Base-by-base conservation (phyloP, 2,888 invertebrate genomes). In the Tiphia femorata region DNA sequence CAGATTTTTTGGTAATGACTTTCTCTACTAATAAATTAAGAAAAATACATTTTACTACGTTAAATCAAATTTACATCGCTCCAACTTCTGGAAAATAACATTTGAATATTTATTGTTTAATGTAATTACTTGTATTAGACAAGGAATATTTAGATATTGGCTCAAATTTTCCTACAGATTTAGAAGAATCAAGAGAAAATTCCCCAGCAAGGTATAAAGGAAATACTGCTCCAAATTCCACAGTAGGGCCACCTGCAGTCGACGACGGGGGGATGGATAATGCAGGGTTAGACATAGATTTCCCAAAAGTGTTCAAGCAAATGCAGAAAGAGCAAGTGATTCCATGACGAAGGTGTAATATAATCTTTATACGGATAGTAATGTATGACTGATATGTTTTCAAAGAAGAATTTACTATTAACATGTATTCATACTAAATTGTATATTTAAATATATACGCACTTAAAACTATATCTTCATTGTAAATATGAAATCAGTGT, bases 251-350 rank as follows among this genome's bases (percentile, higher is more conserved):
- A 3, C 53, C 72, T 33, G 53, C 62, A 5, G 17, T 56, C 1
- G 72, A 66, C 21, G 37, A 69, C 14, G 49, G 86, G 6, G 88
- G 88, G 57, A 86, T 88, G 60, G 88, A 88, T 61, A 89, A 88
- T 71, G 85, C 86, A 64, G 87, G 87, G 25, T 79, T 89, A 64
- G 89, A 89, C 50, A 87, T 88, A 4, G 88, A 89, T 72, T 89
- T 89, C 67, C 88, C 88, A 75, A 87, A 87, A 56, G 88, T 88
- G 1, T 88, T 89, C 75, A 87, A 86, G 73, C 87, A 88, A 72
- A 88, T 89, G 77, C 87, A 88, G 76, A 88, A 87, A 62, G 87
- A 87, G 72, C 81, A 85, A 66, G 84, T 85, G 41, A 55, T 73
- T 48, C 65, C 66, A 23, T 70, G 49, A 66, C 8, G 3, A n/a